Evolutionary conservation across 2,113 vertebrate genomes (phyloP), one percentile per base, ranked within the genome.

Genomic region (Equus quagga): DNA sequence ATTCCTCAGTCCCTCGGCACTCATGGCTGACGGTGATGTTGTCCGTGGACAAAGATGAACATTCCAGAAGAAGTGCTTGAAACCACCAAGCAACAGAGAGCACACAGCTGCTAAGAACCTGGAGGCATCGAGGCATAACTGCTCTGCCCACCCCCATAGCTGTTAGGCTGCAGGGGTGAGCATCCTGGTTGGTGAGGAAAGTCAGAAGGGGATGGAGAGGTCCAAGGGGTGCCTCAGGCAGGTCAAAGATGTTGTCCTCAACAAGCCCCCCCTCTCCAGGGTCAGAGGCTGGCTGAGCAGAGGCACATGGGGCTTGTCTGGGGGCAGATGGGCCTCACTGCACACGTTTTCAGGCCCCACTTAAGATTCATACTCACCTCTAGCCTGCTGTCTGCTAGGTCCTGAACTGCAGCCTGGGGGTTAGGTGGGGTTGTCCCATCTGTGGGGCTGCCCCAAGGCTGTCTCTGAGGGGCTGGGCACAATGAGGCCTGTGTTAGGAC

Each of bases 1-100:
- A 89, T 69, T 73, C 78, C 82, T 65, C 15, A 24, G 28, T 10
- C 26, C 67, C 89, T 86, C 5, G 24, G 56, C 41, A 60, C 21
- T 58, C 49, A 58, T 23, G 83, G 56, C 23, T 64, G 33, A n/a
- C 18, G 10, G 85, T 17, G 60, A 70, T 26, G 31, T n/a, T n/a
- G 89, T 91, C 54, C 13, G 15, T 33, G 54, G 60, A 54, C 81
- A 93, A 58, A 67, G 79, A 76, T n/a, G 90, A 82, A 62, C 79
- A 92, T 89, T 89, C 44, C 62, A 94, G 90, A 95, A 94, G 87
- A 75, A 70, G 92, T n/a, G 2, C 84, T 92, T 72, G 78, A 94
- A 97, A 41, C 36, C 58, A 86, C 49, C 17, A n/a, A 33, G 49
- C 18, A 19, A 56, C 31, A 79, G 80, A 76, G 36, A n/a, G 46